Percentiles rank a stretch among this genome's conserved stretches.
Conservation (phyloP, 2,797 vertebrate genomes). For the Lutjanus argentimaculatus region DNA sequence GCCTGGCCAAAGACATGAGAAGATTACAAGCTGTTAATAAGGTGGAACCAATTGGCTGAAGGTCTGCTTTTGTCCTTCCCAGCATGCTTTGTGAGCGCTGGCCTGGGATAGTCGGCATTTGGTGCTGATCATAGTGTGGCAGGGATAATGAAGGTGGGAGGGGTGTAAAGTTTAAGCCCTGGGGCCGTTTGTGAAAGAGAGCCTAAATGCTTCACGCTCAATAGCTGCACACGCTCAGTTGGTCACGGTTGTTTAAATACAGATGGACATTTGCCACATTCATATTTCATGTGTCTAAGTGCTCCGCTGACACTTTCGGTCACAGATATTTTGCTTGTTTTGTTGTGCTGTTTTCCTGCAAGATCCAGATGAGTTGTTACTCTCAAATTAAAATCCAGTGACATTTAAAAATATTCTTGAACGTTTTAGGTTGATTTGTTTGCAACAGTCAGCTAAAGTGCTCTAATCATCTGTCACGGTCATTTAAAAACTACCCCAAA, state of each 20-base stretch:
- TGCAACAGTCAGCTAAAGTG: constrained; percentile 19
- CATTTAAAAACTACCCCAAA: constrained; percentile 33
- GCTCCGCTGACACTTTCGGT: constrained; percentile 53
- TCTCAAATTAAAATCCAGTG: not conserved
- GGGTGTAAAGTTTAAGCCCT: constrained; percentile 77
- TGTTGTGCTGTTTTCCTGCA: not conserved
- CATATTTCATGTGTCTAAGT: constrained; percentile 71
- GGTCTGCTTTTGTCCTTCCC: constrained; percentile 86
- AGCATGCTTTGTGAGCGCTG: constrained; percentile 91
- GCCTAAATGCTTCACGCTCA: constrained; percentile 76
- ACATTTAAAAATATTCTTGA: not conserved
- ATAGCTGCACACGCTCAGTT: constrained; percentile 81
- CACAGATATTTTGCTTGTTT: not conserved
- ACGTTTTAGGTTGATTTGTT: constrained; percentile 2
- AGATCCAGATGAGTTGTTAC: not conserved
- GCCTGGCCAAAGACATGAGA: constrained; percentile 92
- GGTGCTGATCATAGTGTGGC: constrained; percentile 83
- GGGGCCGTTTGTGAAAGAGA: constrained; percentile 82
- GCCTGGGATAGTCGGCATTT: constrained; percentile 94
- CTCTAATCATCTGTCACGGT: not conserved
- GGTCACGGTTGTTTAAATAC: constrained; percentile 81
- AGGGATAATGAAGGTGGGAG: constrained; percentile 78
- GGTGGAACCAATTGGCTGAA: constrained; percentile 96
- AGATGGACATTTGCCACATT: constrained; percentile 74
- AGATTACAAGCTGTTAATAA: constrained; percentile 99